phyloP scores from a whole-genome alignment of 2,888 invertebrate genomes.

The Cyclophora punctaria region DNA sequence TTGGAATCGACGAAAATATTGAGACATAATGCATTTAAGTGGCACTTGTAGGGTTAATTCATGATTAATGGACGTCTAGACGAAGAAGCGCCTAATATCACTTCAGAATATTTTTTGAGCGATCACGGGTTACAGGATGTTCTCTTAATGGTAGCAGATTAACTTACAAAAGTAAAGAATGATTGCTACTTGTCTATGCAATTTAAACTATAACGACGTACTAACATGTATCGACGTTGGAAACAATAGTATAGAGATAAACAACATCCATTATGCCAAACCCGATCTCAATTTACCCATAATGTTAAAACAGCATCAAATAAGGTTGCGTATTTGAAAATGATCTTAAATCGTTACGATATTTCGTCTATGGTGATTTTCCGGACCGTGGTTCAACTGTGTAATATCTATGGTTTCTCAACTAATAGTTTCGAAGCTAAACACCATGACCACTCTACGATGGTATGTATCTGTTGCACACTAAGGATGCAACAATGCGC shows the following conservation, averaged over 20 bases:
- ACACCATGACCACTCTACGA: slow-evolving; percentile 26
- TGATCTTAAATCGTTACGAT: slow-evolving; percentile 28
- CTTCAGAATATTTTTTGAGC: too few relatives aligned
- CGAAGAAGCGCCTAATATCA: too few relatives aligned
- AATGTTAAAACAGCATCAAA: slow-evolving; percentile 14
- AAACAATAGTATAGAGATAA: not conserved
- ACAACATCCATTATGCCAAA: not conserved
- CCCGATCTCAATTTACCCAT: slow-evolving; percentile 6
- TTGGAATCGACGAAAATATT: not conserved
- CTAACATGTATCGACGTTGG: too few relatives aligned
- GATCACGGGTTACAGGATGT: too few relatives aligned
- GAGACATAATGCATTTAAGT: too few relatives aligned
- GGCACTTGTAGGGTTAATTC: too few relatives aligned
- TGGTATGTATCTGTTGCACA: slow-evolving; percentile 6
- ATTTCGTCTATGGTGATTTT: slow-evolving; percentile 31
- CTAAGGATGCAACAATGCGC: too few relatives aligned
- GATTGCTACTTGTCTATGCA: too few relatives aligned
- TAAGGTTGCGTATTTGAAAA: slow-evolving; percentile 27
- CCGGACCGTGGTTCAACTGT: slow-evolving; percentile 28
- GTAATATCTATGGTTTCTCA: slow-evolving; percentile 22
- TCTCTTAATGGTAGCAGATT: too few relatives aligned
- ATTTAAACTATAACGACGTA: too few relatives aligned
- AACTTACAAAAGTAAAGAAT: too few relatives aligned
- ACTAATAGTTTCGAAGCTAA: slow-evolving; percentile 18
- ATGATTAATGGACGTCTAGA: too few relatives aligned